phyloP scores from a whole-genome alignment of 2,888 invertebrate species.

The Aphrophora alni region DNA sequence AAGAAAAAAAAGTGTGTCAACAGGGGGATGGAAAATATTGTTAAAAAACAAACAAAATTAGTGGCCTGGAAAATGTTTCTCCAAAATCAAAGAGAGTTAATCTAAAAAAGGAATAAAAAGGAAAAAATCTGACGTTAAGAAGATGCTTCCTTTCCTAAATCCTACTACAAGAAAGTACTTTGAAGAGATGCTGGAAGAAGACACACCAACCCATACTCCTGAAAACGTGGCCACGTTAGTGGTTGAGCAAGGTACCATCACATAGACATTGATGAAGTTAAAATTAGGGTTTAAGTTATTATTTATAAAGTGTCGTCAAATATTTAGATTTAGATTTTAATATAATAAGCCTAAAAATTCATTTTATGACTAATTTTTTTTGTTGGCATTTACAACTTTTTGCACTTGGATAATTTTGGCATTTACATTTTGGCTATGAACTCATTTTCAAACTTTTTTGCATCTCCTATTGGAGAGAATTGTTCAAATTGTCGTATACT shows the following conservation, averaged over 20 bases:
- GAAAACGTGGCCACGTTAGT: no score
- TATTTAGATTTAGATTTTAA: no score
- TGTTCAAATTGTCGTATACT: no score
- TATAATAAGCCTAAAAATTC: no score
- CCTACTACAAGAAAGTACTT: conserved; percentile 2
- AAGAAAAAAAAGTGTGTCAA: not conserved
- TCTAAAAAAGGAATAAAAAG: not conserved
- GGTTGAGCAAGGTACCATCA: no score
- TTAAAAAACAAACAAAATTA: not conserved
- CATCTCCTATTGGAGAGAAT: no score
- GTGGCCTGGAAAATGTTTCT: not conserved
- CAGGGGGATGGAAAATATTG: not conserved
- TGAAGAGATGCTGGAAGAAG: conserved; percentile 7
- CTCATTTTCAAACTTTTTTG: no score
- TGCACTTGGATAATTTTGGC: conserved; percentile 4
- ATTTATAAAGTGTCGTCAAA: no score
- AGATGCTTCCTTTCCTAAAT: conserved; percentile 6
- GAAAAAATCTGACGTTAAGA: not conserved
- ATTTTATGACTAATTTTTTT: no score
- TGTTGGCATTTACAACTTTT: conserved; percentile 13
- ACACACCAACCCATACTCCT: not conserved
- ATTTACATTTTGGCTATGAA: conserved; percentile 10
- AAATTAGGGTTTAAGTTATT: no score
- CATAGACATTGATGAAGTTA: no score
- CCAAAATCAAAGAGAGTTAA: conserved; percentile 9